These are phyloP conservation scores for Dolichopus griseipennis DNA, from an alignment of 2,888 invertebrate genomes.

Conservation along the genomic window DNA sequence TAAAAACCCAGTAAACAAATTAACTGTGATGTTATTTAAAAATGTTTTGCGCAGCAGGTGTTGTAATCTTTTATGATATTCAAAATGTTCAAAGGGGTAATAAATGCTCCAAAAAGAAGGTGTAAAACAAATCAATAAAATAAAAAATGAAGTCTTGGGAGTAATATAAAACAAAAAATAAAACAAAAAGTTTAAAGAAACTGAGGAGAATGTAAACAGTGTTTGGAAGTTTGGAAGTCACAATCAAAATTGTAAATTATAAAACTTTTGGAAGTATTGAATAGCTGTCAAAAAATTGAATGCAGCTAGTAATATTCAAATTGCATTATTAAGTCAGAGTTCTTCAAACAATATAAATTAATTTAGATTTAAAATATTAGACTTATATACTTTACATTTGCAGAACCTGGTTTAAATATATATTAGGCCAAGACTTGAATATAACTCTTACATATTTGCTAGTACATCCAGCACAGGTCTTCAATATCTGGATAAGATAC, in stretches of 20 bases:
- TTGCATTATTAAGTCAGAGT: neutral
- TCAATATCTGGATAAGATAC: too few relatives aligned
- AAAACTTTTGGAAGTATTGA: neutral
- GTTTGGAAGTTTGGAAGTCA: neutral
- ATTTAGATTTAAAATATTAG: too few relatives aligned
- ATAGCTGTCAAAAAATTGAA: neutral
- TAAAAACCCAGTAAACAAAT: neutral
- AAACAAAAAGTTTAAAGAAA: too few relatives aligned
- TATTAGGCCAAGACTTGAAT: too few relatives aligned
- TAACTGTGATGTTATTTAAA: slow-evolving; percentile 2
- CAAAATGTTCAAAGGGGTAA: neutral
- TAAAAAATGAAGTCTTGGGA: neutral
- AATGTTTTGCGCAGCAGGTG: neutral
- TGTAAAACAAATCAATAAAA: neutral
- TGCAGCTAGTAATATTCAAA: neutral
- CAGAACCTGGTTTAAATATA: too few relatives aligned
- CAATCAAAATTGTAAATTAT: neutral
- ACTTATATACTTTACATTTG: too few relatives aligned
- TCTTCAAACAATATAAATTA: too few relatives aligned
- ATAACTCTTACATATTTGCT: too few relatives aligned
- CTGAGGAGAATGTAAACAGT: too few relatives aligned
- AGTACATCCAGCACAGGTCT: too few relatives aligned
- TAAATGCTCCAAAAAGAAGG: neutral
- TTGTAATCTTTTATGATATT: neutral
- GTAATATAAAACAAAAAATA: too few relatives aligned